These are phyloP conservation scores for Loris lydekkerianus DNA, from an alignment of 2,797 vertebrate species.

Conservation along the genomic window DNA sequence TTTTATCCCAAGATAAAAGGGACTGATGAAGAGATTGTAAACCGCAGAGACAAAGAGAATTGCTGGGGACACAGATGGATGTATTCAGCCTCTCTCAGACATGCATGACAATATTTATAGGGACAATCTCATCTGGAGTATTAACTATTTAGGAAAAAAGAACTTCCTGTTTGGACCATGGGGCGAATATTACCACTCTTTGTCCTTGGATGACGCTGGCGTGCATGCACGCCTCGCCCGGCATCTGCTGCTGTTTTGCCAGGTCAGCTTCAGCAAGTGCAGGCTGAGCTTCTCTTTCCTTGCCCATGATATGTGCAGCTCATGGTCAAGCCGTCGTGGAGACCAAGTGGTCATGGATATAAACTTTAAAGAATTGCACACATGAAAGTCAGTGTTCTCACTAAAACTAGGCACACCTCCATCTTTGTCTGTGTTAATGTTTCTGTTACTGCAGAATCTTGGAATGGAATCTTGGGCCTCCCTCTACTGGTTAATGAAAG, in stretches of 20 bases:
- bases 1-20: not conserved
- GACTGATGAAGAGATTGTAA: not conserved
- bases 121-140: not conserved
- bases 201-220: not conserved
- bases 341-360: not conserved
- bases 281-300: not conserved
- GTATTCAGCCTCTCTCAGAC: not conserved
- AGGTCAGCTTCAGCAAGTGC: not conserved
- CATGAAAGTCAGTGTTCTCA: not conserved
- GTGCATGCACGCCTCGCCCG: fast-evolving
- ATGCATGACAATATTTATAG: not conserved
- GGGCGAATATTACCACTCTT: too few species aligned
- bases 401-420: not conserved
- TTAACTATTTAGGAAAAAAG: not conserved
- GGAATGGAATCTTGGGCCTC: not conserved
- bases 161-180: fast-evolving
- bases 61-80: not conserved
- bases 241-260: not conserved
- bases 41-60: not conserved
- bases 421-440: not conserved
- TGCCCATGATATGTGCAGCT: too few species aligned
- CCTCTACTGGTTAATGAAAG: slow-evolving; percentile 36
- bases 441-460: not conserved
- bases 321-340: not conserved
- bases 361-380: not conserved